These are phyloP conservation scores for Leuciscus waleckii DNA, from an alignment of 2,797 vertebrate genomes.

Conservation along the genomic window DNA sequence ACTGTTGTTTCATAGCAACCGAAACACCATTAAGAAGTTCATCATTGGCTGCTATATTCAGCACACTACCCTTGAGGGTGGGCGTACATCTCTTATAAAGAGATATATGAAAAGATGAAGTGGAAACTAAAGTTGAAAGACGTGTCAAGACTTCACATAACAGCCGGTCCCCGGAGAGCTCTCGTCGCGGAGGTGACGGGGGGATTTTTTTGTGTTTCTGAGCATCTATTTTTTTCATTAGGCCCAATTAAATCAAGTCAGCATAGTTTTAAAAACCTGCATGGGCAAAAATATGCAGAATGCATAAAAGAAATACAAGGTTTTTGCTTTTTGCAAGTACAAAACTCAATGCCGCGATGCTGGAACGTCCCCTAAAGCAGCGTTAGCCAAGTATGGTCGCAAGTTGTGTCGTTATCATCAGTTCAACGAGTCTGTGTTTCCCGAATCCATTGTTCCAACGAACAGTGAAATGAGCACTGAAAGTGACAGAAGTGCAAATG, in stretches of 20 bases:
- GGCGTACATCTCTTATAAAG: constrained; percentile 55
- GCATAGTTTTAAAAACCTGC: not conserved
- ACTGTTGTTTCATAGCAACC: constrained; percentile 70
- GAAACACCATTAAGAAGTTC: constrained; percentile 60
- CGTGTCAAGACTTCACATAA: constrained; percentile 25
- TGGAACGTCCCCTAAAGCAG: no score
- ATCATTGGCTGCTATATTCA: constrained; percentile 65
- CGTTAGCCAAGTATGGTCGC: no score
- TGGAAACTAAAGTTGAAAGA: constrained; percentile 38
- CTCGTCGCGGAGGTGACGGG: constrained; percentile 72
- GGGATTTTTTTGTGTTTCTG: constrained; percentile 64
- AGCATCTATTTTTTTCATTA: constrained; percentile 74
- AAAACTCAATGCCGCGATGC: not conserved
- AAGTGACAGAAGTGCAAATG: no score
- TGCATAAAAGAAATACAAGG: no score
- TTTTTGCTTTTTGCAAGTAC: no score
- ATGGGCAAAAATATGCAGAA: not conserved
- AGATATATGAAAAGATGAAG: constrained; percentile 47
- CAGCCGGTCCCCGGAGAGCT: constrained; percentile 58
- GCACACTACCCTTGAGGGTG: constrained; percentile 59
- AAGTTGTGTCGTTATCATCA: no score
- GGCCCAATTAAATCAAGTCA: constrained; percentile 75
- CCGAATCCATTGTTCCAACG: no score
- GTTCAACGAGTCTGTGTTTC: no score
- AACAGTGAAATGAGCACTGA: no score